Conservation (phyloP, 2,113 vertebrate genomes). For the Promerops cafer region DNA sequence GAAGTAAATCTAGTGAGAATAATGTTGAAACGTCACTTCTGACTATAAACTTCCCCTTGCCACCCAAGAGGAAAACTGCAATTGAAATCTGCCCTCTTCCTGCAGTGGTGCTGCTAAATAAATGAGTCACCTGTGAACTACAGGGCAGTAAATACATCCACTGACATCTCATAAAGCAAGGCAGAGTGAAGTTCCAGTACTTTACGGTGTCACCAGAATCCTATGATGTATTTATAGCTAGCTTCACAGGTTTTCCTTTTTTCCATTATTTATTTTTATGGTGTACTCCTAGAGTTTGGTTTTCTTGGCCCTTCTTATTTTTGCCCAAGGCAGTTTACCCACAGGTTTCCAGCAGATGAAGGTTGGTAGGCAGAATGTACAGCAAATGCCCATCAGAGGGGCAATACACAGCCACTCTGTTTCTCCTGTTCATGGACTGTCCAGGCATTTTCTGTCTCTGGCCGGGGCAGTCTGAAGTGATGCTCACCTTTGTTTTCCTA, state of each 20-base stretch:
- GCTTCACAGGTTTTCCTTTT: slow-evolving; percentile 18
- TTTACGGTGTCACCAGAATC: slow-evolving; percentile 61
- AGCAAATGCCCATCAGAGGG: neutral
- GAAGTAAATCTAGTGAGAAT: neutral
- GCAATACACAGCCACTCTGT: neutral
- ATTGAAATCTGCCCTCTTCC: slow-evolving; percentile 50
- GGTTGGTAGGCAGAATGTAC: neutral
- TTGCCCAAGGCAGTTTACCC: neutral
- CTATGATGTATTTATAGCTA: slow-evolving; percentile 66
- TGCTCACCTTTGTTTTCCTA: neutral
- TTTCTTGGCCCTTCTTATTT: neutral
- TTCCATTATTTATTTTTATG: slow-evolving; percentile 34
- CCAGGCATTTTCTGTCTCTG: neutral
- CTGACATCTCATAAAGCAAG: slow-evolving; percentile 67
- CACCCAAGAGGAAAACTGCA: slow-evolving; percentile 23
- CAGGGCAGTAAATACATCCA: slow-evolving; percentile 66
- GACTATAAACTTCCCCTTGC: slow-evolving; percentile 14
- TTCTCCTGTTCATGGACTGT: neutral
- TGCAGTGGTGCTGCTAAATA: slow-evolving; percentile 58
- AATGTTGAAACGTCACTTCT: slow-evolving; percentile 6
- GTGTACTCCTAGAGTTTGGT: slow-evolving; percentile 1
- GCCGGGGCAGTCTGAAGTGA: neutral
- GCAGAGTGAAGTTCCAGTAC: slow-evolving; percentile 50
- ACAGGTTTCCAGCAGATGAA: neutral
- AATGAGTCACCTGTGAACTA: slow-evolving; percentile 65